phyloP scores from a whole-genome alignment of 1,140 invertebrate species.

The Dryas iulia region DNA sequence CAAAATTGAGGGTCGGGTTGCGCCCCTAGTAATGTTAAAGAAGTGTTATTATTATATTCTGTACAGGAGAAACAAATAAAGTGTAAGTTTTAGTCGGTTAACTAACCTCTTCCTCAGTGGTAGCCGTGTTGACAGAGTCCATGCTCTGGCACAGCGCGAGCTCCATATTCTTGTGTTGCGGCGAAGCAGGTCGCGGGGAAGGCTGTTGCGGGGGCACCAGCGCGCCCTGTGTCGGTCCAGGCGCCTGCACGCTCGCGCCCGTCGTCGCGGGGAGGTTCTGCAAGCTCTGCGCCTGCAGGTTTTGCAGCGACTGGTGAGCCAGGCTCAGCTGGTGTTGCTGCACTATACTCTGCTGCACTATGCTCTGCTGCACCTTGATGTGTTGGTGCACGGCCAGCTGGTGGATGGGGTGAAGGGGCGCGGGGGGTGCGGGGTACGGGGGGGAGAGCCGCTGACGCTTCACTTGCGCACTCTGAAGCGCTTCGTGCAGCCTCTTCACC shows the following conservation, averaged over 20 bases:
- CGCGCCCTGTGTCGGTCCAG: conserved; percentile 58
- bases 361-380: conserved; percentile 75
- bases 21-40: neutral
- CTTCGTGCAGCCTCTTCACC: conserved; percentile 78
- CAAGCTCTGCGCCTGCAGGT: conserved; percentile 63
- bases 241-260: conserved; percentile 50
- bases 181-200: conserved; percentile 62
- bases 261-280: conserved; percentile 54
- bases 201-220: conserved; percentile 69
- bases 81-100: too few species aligned
- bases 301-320: conserved; percentile 72
- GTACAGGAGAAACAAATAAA: neutral
- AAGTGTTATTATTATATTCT: neutral
- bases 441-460: conserved; percentile 76
- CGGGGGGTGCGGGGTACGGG: conserved; percentile 61
- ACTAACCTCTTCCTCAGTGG: conserved; percentile 94
- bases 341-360: conserved; percentile 73
- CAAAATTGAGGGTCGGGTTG: too few species aligned
- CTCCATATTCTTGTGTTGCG: conserved; percentile 76
- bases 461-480: conserved; percentile 74
- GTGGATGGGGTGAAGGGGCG: conserved; percentile 66
- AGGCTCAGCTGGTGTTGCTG: conserved; percentile 74
- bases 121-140: conserved; percentile 95
- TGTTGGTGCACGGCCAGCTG: conserved; percentile 74
- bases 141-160: conserved; percentile 88